Conservation (phyloP, 2,797 vertebrate species). For the Cyprinella venusta region DNA sequence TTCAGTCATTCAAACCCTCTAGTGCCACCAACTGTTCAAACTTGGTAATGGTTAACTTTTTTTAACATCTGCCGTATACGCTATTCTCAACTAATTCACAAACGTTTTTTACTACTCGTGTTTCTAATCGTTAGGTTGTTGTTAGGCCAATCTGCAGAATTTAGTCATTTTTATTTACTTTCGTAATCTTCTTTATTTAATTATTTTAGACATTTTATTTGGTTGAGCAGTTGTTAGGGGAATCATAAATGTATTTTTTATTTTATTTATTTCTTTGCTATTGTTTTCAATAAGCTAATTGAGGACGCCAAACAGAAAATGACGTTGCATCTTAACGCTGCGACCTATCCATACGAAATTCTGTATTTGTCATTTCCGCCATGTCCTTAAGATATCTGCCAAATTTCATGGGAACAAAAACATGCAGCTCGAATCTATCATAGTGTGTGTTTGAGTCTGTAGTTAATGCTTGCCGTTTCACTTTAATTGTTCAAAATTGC, state of each 20-base stretch:
- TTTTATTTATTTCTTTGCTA: too few relatives aligned
- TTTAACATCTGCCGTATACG: not conserved
- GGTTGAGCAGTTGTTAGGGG: not conserved
- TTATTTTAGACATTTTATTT: not conserved
- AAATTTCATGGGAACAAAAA: not conserved
- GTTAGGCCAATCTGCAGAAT: too few relatives aligned
- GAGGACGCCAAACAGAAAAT: not conserved
- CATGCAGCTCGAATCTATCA: not conserved
- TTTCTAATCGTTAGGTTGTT: too few relatives aligned
- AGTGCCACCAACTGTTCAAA: not conserved
- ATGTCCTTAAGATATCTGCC: not conserved
- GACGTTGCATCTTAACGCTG: not conserved
- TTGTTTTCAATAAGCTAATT: too few relatives aligned
- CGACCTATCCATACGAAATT: too few relatives aligned
- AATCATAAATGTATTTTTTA: too few relatives aligned
- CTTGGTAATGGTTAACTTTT: not conserved
- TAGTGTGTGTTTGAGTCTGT: too few relatives aligned
- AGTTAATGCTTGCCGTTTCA: not conserved
- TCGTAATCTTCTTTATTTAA: not conserved
- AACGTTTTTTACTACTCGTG: too few relatives aligned
- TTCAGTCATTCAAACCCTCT: not conserved
- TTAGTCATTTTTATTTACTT: not conserved
- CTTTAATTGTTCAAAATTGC: not conserved
- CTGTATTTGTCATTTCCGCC: not conserved
- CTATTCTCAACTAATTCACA: not conserved